Evolutionary conservation across 2,888 invertebrate species (phyloP), one percentile per base, ranked within the genome.

Genomic region (Blastobasis lacticolella): DNA sequence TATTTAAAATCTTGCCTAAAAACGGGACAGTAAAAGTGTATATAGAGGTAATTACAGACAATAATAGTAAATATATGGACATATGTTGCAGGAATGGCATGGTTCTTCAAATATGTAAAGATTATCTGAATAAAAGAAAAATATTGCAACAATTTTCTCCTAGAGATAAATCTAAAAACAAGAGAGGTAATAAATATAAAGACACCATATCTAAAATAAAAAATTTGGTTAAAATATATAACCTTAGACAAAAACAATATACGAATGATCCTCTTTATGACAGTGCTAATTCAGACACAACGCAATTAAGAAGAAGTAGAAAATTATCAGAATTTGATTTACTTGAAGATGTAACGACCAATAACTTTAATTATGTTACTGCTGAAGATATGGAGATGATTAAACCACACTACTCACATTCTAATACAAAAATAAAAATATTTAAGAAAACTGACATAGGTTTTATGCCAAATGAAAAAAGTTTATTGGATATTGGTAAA

Each of bases 1-100:
- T 68, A 6, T 75, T 75, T 49, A 82, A 75, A 58, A 42, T 79
- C 1, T 49, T 85, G 5, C 63, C 64, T 49, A 76, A 71, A 59
- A 64, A 65, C n/a, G 64, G 68, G 1, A 62, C 70, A 7, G 61
- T 81, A 6, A 85, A 81, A 68, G 63, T 87, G 49, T 87, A 84
- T 50, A 66, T 80, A 10, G 73, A 82, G 58, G 60, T 78, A 4
- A 58, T 62, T n/a, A 64, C 65, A 38, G 53, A 57, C 10, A 64
- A 70, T 43, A 60, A 73, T 45, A 56, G 59, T 8, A 67, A 78
- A 55, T 72, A 75, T 47, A 69, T 66, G 9, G 57, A 61, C 48
- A 62, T 66, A 10, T 82, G 81, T 58, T 81, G 81, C 56, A 52
- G 57, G 6, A 63, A 64, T 42, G 54, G 58, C 7, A 62, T 53